Conservation (phyloP, 2,888 invertebrate genomes). For the Pterobdella sp. region DNA sequence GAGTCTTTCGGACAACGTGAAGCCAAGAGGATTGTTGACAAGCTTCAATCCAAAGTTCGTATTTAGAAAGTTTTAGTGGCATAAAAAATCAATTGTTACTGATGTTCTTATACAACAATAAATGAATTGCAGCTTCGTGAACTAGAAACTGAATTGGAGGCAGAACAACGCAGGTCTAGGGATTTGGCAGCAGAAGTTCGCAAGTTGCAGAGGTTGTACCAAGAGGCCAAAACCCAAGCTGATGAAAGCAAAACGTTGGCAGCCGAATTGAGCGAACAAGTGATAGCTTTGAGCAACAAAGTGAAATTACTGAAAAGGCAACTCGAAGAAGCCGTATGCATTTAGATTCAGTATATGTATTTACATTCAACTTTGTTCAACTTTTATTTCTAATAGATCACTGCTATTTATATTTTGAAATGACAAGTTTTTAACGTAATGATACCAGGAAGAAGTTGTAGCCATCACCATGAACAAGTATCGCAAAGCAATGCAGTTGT, state of each 20-base stretch:
- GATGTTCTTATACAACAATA: neutral
- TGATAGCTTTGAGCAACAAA: slow-evolving; percentile 46
- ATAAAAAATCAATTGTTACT: too few relatives aligned
- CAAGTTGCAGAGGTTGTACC: slow-evolving; percentile 47
- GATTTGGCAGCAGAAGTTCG: slow-evolving; percentile 46
- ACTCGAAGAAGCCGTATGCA: slow-evolving; percentile 51
- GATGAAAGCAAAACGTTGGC: slow-evolving; percentile 48
- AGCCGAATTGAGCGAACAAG: slow-evolving; percentile 45
- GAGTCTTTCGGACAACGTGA: slow-evolving; percentile 50
- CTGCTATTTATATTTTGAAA: neutral
- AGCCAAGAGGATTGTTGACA: slow-evolving; percentile 51
- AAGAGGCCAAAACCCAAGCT: slow-evolving; percentile 44
- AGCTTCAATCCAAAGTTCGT: slow-evolving; percentile 49
- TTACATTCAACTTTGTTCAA: neutral
- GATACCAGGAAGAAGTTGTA: slow-evolving; percentile 47
- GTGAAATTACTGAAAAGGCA: slow-evolving; percentile 50
- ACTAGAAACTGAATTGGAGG: slow-evolving; percentile 49
- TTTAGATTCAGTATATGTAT: too few relatives aligned
- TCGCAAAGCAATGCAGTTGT: slow-evolving; percentile 48
- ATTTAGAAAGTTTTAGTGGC: neutral
- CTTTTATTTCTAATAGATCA: neutral
- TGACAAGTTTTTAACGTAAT: too few relatives aligned
- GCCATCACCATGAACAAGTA: slow-evolving; percentile 52
- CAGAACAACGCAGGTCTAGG: slow-evolving; percentile 47
- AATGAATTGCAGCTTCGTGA: slow-evolving; percentile 45